Base-by-base conservation (phyloP, 1,140 invertebrate species). In the Zaprionus lachaisei region DNA sequence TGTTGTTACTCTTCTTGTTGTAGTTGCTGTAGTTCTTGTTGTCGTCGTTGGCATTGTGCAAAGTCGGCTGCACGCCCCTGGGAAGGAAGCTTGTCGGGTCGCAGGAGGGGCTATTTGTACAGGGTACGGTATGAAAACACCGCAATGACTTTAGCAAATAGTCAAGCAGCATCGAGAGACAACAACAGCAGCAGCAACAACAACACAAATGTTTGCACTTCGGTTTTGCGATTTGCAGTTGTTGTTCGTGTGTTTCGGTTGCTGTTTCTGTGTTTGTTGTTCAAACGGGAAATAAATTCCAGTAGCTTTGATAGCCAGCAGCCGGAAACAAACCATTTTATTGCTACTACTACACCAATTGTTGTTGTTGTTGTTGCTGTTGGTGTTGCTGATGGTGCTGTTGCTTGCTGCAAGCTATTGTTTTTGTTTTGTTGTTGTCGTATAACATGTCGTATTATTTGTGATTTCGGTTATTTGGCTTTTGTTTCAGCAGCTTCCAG, bases 321-420 rank as follows among this genome's bases (percentile, higher is more conserved):
- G 87, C 89, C 85, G 84, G 84, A 91, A 89, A 91, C 77, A 84
- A 84, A 79, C 87, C 76, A 91, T 91, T 91, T 91, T 89, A 91
- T 91, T 91, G 84, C 81, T 78, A 77, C 83, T 72, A 76, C 79
- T 55, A 79, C 76, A 81, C 65, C 60, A 64, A 62, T 70, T 57
- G 74, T 80, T 80, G 73, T 70, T 57, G 74, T 80, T 80, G 73
- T 69, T 77, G 73, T 67, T 79, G 72, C 41, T 80, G 51, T 69
- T 81, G 41, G 12, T 67, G 62, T 61, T 75, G 70, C 74, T 80
- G 67, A 51, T 81, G 79, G 71, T 84, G 76, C 70, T 78, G 72
- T 58, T 56, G 47, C 65, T 24, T 65, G 34, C 64, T 66, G 64
- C 64, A 44, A 41, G 51, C 61, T 54, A 66, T 66, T 56, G 64